Conservation (phyloP, 2,113 vertebrate genomes). For the Nothocercus nigrocapillus region DNA sequence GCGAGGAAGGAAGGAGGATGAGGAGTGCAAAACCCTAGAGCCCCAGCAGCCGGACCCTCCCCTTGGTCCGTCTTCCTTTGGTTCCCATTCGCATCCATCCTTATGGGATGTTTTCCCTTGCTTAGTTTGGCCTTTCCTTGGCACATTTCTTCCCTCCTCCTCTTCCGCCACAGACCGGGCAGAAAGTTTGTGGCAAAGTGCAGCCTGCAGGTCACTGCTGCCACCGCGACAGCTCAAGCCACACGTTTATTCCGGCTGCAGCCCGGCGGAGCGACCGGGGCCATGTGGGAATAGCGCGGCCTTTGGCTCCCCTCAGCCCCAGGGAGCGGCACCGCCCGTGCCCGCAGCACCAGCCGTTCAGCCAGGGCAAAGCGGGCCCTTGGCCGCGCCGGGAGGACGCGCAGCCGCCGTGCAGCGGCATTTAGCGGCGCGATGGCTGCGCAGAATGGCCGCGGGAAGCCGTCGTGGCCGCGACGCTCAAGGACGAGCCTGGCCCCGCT, state of each 20-base stretch:
- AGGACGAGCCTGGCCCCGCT: constrained; percentile 42
- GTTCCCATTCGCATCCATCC: neutral
- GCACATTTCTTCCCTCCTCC: neutral
- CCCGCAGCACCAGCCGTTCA: no score
- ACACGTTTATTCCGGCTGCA: accelerated
- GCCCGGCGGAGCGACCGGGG: neutral
- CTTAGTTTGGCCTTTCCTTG: neutral
- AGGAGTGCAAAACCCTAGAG: neutral
- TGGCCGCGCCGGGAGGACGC: no score
- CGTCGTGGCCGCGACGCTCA: constrained; percentile 14
- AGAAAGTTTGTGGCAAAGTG: neutral
- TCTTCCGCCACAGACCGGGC: neutral
- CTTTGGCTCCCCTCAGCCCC: neutral
- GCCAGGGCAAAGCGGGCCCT: no score
- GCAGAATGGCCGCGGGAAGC: neutral
- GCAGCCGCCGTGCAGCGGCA: no score
- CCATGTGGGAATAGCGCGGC: neutral
- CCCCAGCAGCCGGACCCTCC: no score
- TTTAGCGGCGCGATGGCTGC: no score
- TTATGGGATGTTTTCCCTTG: neutral
- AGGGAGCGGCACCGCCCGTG: no score
- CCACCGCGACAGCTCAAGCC: neutral
- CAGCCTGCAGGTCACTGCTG: neutral
- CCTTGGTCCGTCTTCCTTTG: neutral
- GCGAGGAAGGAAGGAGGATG: neutral